A percentile compares a stretch with the other conserved stretches of the same genome.
phyloP scores from a whole-genome alignment of 2,888 invertebrate species.

The Aleiodes leptofemur region DNA sequence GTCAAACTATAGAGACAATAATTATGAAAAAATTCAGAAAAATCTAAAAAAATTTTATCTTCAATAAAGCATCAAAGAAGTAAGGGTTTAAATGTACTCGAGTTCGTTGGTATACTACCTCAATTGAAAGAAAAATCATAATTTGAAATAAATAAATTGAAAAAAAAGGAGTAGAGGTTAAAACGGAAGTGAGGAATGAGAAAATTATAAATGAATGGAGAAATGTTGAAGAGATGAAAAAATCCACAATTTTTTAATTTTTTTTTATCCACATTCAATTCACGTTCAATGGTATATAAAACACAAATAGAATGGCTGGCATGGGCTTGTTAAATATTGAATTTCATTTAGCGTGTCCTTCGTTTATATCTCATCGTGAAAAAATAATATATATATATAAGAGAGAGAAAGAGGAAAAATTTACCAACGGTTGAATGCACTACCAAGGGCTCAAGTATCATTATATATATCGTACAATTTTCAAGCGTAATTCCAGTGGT shows the following conservation, averaged over 20 bases:
- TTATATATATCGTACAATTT: constrained; percentile 30
- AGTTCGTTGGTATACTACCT: no score
- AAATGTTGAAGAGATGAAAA: constrained; percentile 1
- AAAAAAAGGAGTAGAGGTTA: neutral
- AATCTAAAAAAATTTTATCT: no score
- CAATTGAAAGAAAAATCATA: constrained; percentile 24
- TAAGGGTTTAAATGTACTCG: no score
- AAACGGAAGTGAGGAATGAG: neutral
- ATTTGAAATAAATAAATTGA: constrained; percentile 1
- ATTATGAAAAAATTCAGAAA: no score
- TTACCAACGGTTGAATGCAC: no score
- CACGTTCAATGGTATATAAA: constrained; percentile 33
- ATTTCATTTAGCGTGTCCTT: constrained; percentile 28
- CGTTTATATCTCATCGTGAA: constrained; percentile 8
- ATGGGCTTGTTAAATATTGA: constrained; percentile 45
- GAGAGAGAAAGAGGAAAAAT: neutral
- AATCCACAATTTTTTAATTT: constrained; percentile 8
- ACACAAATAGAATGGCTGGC: constrained; percentile 28
- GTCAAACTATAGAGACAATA: no score
- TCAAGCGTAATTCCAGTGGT: constrained; percentile 48
- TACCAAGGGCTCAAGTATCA: constrained; percentile 10
- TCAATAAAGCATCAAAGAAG: no score
- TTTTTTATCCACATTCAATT: constrained; percentile 1
- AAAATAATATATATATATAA: constrained; percentile 10
- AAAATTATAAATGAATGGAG: constrained; percentile 27